Conservation (phyloP, 2,888 invertebrate species). For the Leptinotarsa juncta region DNA sequence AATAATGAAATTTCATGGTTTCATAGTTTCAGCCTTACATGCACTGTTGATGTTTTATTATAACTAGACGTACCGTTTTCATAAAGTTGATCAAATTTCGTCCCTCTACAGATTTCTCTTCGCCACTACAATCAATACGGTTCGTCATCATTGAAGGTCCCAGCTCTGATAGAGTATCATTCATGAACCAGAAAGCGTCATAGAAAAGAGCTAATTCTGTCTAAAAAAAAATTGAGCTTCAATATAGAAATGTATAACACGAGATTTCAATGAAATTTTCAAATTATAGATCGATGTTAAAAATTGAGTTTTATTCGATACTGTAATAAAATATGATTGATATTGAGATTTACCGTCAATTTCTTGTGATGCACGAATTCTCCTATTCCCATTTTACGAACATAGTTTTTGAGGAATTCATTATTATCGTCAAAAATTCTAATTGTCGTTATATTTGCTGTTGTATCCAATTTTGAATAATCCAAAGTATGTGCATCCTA, state of each 20-base stretch:
- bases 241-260: too few species aligned
- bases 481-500: conserved; percentile 75
- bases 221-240: conserved; percentile 6
- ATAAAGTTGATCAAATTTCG: conserved; percentile 27
- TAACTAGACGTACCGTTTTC: conserved; percentile 25
- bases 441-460: conserved; percentile 78
- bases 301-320: too few species aligned
- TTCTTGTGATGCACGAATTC: conserved; percentile 34
- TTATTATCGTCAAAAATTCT: conserved; percentile 71
- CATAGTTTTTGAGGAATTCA: conserved; percentile 44
- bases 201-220: conserved; percentile 33
- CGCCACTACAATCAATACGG: conserved; percentile 25
- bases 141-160: conserved; percentile 28
- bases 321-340: too few species aligned
- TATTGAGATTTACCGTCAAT: conserved; percentile 22
- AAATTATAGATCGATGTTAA: too few species aligned
- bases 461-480: conserved; percentile 70
- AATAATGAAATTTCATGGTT: background rate
- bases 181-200: conserved; percentile 35
- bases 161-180: conserved; percentile 29
- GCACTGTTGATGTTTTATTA: background rate
- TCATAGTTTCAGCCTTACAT: too few species aligned
- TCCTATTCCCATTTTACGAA: conserved; percentile 29
- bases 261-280: too few species aligned
- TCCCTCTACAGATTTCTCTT: conserved; percentile 28